A percentile compares a stretch with the other conserved stretches of the same genome.
Evolutionary conservation across 2,888 invertebrate genomes (phyloP).

Genomic region (Sesamia inferens): DNA sequence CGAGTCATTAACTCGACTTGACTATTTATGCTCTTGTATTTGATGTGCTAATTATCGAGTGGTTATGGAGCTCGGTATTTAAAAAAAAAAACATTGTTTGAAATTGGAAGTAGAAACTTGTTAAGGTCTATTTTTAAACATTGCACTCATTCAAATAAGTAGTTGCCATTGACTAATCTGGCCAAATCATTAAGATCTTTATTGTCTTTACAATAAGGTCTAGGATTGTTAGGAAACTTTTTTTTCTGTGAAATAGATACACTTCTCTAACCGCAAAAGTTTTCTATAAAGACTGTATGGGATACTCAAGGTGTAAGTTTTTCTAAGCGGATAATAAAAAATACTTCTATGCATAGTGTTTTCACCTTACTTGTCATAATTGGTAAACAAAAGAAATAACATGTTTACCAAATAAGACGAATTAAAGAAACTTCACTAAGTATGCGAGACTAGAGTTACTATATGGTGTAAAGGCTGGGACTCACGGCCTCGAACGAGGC

Average conservation of each 20-base stretch:
- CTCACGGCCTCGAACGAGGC: slow-evolving; percentile 83
- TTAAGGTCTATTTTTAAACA: too few species aligned
- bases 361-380: too few species aligned
- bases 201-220: too few species aligned
- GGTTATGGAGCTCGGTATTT: neutral
- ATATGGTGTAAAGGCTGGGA: slow-evolving; percentile 87
- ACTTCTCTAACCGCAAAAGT: neutral
- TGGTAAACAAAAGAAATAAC: slow-evolving; percentile 25
- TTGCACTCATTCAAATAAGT: too few species aligned
- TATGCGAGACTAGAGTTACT: slow-evolving; percentile 60
- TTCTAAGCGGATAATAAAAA: neutral
- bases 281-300: neutral
- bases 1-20: slow-evolving; percentile 54
- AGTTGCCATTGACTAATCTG: too few species aligned
- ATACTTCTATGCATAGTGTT: too few species aligned
- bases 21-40: slow-evolving; percentile 58
- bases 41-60: slow-evolving; percentile 61
- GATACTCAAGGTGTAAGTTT: neutral
- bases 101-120: neutral
- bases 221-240: neutral
- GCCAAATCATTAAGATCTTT: too few species aligned
- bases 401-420: slow-evolving; percentile 31
- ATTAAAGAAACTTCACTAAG: slow-evolving; percentile 7
- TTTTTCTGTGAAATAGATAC: too few species aligned
- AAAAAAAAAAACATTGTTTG: neutral